These are phyloP conservation scores for Serripes groenlandicus DNA, from an alignment of 2,888 invertebrate species.

Conservation along the genomic window DNA sequence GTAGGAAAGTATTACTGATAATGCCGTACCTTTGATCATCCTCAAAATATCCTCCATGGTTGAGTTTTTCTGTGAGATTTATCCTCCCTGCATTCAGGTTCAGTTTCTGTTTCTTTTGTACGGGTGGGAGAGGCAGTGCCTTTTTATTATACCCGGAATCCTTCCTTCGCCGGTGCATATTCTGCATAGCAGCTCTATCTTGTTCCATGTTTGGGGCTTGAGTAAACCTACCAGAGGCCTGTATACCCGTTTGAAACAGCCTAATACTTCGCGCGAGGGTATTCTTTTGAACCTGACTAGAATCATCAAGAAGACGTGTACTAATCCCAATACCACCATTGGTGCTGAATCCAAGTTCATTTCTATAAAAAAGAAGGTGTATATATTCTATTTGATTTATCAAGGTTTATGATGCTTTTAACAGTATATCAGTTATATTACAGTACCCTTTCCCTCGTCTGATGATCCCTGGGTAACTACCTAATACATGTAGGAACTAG, in stretches of 20 bases:
- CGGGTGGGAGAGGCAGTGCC: conserved; percentile 53
- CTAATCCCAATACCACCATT: conserved; percentile 13
- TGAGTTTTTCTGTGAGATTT: conserved; percentile 18
- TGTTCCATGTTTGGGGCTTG: conserved; percentile 33
- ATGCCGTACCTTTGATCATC: too few species aligned
- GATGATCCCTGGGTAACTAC: too few species aligned
- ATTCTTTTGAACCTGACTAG: background rate
- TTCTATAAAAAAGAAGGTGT: background rate
- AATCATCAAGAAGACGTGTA: conserved; percentile 4
- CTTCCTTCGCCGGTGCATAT: conserved; percentile 26
- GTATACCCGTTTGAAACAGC: background rate
- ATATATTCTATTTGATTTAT: too few species aligned
- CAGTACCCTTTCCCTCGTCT: too few species aligned
- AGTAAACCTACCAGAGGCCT: conserved; percentile 3
- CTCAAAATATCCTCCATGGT: conserved; percentile 11
- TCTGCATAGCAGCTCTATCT: conserved; percentile 22
- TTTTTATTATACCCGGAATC: conserved; percentile 54
- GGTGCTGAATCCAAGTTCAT: conserved; percentile 1
- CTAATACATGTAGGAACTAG: too few species aligned
- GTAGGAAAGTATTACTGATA: too few species aligned
- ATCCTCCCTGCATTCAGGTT: conserved; percentile 49
- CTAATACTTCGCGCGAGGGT: conserved; percentile 1
- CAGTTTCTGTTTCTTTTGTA: conserved; percentile 6
- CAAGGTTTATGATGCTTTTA: too few species aligned
- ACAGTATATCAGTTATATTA: too few species aligned